Percentiles rank a stretch among this genome's conserved stretches.
Conservation (phyloP, 1,140 invertebrate genomes). For the Zaprionus lachaisei region DNA sequence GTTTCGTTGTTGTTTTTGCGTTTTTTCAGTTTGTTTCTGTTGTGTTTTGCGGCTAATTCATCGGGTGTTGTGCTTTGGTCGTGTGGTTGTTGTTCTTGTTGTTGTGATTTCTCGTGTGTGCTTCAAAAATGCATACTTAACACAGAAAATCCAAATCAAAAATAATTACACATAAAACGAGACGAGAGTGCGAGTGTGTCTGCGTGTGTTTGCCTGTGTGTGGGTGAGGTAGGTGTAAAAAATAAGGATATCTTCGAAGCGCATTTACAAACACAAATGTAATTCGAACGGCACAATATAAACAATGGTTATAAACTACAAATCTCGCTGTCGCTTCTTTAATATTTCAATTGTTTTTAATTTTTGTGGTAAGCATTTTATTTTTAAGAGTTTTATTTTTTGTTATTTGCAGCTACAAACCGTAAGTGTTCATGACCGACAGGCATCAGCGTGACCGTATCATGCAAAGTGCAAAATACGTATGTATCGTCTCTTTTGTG, state of each 20-base stretch:
- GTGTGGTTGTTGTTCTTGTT: slow-evolving; percentile 46
- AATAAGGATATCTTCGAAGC: slow-evolving; percentile 27
- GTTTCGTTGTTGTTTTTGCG: slow-evolving; percentile 67
- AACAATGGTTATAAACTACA: slow-evolving; percentile 32
- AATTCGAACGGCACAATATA: slow-evolving; percentile 16
- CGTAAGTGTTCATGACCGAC: slow-evolving; percentile 69
- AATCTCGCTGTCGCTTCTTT: slow-evolving; percentile 54
- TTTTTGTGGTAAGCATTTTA: slow-evolving; percentile 50
- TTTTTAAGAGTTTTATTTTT: slow-evolving; percentile 32
- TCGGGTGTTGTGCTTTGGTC: slow-evolving; percentile 52
- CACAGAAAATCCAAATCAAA: slow-evolving; percentile 41
- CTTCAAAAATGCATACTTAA: slow-evolving; percentile 46
- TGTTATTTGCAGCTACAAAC: slow-evolving; percentile 70
- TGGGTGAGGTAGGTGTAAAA: slow-evolving; percentile 9
- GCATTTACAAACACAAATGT: slow-evolving; percentile 31
- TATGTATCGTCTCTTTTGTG: not conserved
- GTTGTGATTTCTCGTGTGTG: slow-evolving; percentile 47
- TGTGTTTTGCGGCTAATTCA: slow-evolving; percentile 44
- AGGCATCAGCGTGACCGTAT: slow-evolving; percentile 36
- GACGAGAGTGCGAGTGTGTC: not conserved
- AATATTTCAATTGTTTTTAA: slow-evolving; percentile 28
- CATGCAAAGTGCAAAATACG: not conserved
- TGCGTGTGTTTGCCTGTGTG: slow-evolving; percentile 14
- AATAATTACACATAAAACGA: slow-evolving; percentile 26
- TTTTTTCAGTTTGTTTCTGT: slow-evolving; percentile 73